Evolutionary conservation across 2,888 invertebrate genomes (phyloP).

Genomic region (Yponomeuta plumbellus): DNA sequence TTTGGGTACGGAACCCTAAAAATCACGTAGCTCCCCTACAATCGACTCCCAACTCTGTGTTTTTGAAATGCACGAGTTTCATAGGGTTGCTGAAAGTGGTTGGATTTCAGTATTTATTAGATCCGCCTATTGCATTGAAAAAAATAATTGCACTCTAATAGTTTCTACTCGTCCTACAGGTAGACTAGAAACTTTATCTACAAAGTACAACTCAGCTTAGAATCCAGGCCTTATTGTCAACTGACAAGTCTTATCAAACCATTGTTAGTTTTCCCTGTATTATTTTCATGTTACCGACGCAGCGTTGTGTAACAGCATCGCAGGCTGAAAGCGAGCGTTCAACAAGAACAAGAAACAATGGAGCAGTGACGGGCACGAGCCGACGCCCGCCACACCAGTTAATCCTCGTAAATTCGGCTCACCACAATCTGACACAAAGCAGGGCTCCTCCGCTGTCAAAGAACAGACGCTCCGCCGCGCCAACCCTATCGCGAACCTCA

Average conservation of each 20-base stretch:
- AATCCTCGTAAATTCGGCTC: constrained; percentile 45
- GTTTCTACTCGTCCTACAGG: too few relatives aligned
- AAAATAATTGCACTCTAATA: too few relatives aligned
- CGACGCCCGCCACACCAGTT: constrained; percentile 38
- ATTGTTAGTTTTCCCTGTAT: neutral
- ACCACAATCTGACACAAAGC: constrained; percentile 58
- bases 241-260: too few relatives aligned
- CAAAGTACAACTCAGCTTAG: too few relatives aligned
- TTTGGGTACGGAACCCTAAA: neutral
- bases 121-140: too few relatives aligned
- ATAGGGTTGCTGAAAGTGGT: neutral
- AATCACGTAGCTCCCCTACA: constrained; percentile 12
- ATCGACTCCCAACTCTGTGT: constrained; percentile 24
- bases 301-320: neutral
- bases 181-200: too few relatives aligned
- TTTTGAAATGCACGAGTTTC: neutral
- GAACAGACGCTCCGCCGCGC: constrained; percentile 14
- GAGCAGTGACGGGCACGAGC: neutral
- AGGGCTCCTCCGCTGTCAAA: constrained; percentile 29
- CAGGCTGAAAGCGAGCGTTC: neutral
- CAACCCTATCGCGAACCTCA: constrained; percentile 25
- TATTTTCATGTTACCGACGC: neutral
- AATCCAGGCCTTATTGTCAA: too few relatives aligned
- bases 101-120: neutral
- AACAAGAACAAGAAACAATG: constrained; percentile 18